Evolutionary conservation across 2,797 vertebrate species (phyloP).

Genomic region (Oceanodroma leucorhoa): DNA sequence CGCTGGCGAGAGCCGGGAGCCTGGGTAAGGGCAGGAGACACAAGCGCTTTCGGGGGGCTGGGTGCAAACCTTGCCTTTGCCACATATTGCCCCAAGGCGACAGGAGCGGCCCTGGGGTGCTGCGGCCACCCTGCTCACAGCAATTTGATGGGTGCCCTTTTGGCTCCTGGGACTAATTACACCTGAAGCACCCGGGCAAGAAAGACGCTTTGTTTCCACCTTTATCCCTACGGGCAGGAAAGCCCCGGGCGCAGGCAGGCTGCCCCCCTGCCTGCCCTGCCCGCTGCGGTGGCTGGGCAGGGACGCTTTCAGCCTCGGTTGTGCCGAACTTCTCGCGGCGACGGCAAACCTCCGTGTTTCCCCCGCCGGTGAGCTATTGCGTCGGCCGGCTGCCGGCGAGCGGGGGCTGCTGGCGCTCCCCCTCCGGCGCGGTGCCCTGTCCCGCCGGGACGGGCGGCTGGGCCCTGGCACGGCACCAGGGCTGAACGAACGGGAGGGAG

Average conservation of each 20-base stretch:
- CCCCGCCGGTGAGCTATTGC: not conserved
- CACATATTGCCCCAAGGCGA: fast-evolving
- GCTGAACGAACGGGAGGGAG: not conserved
- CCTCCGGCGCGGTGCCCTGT: not conserved
- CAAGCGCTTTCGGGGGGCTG: fast-evolving
- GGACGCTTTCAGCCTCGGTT: not conserved
- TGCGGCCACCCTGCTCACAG: not conserved
- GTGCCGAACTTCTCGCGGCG: not conserved
- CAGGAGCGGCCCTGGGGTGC: not conserved
- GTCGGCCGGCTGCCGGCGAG: not conserved
- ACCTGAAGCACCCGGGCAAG: not conserved
- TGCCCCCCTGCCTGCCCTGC: not conserved
- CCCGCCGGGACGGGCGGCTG: not conserved
- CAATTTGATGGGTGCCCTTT: not conserved
- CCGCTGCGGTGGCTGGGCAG: not conserved
- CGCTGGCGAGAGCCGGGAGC: not conserved
- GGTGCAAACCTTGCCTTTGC: not conserved
- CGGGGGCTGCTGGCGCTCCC: not conserved
- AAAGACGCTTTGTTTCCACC: not conserved
- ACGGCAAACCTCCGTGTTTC: not conserved
- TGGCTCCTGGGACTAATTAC: not conserved
- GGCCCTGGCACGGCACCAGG: not conserved
- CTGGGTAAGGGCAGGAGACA: not conserved
- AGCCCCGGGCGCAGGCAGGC: not conserved
- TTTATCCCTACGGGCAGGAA: not conserved